Percentiles rank a stretch among this genome's conserved stretches.
Evolutionary conservation across 2,113 vertebrate species (phyloP).

Genomic region (Rhabdomys dilectus): DNA sequence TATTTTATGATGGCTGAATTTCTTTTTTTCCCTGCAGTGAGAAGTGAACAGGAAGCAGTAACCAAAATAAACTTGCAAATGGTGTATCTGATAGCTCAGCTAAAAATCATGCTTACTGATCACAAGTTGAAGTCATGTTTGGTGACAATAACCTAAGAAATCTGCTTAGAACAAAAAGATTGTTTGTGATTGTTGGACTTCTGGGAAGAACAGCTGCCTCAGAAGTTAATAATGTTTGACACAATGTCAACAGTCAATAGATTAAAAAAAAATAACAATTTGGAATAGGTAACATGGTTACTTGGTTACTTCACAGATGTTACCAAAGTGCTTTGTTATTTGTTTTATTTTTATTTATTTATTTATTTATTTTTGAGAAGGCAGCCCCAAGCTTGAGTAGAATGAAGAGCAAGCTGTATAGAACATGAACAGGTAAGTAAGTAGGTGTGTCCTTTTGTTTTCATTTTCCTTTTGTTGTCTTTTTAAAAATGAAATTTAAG

Average conservation of each 20-base stretch:
- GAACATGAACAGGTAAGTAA: not conserved
- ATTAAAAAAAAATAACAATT: not conserved
- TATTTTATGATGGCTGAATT: not conserved
- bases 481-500: not conserved
- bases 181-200: not conserved
- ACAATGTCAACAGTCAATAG: not conserved
- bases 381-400: not conserved
- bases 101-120: not conserved
- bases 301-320: not conserved
- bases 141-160: not conserved
- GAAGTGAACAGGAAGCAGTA: not conserved
- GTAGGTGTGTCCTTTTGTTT: not conserved
- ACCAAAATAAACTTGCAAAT: conserved; percentile 16
- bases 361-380: not conserved
- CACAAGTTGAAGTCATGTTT: conserved; percentile 27
- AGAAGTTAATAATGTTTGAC: conserved; percentile 17
- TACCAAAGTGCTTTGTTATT: not conserved
- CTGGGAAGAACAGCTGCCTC: not conserved
- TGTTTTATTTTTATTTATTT: not conserved
- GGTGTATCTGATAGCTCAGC: not conserved
- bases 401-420: not conserved
- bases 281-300: conserved; percentile 15
- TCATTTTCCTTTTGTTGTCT: not conserved
- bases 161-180: not conserved
- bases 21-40: not conserved